Base-by-base conservation (phyloP, 2,113 vertebrate species). In the Numida meleagris region DNA sequence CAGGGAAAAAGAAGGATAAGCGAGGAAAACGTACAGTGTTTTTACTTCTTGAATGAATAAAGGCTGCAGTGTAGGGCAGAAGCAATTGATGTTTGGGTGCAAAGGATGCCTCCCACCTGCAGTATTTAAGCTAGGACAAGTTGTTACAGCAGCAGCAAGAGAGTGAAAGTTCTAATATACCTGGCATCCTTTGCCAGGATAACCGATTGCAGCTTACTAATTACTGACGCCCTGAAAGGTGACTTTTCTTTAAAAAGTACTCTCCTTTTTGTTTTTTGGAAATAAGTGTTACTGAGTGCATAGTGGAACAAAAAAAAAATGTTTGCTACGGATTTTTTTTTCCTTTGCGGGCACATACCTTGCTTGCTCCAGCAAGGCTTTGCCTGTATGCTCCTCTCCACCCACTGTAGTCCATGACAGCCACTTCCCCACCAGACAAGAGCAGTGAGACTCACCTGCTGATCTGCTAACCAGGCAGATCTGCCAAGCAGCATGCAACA, bases 71-170 rank as follows among this genome's bases (percentile, higher is more conserved):
- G 51, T 55, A 25, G 76, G 68, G 73, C 63, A 92, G 72, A 90
- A 63, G 33, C 34, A 70, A 67, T 66, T 45, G 40, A 8, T 9
- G 36, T 34, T 8, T 71, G 42, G 6, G 14, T 46, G 57, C 72
- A 95, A 89, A 91, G 33, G 63, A 86, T 77, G 77, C 17, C 57
- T 82, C 68, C 36, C 50, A 67, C 48, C 59, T 74, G 33, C 72
- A 6, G 6, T 67, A 86, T 93, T 72, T 53, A 89, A 80, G 67
- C 29, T n/a, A 80, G 63, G 68, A 94, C 67, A 91, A 80, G 82
- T 79, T 72, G 61, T n/a, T 42, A 63, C n/a, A 51, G 67, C 50
- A 79, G 66, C 66, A 89, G 38, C 29, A 71, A 20, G 78, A 75
- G 70, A 84, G 21, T 76, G 75, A 18, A 51, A 84, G 46, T 83